phyloP scores from a whole-genome alignment of 2,797 vertebrate genomes.

The Dendrocincla tyrannina region DNA sequence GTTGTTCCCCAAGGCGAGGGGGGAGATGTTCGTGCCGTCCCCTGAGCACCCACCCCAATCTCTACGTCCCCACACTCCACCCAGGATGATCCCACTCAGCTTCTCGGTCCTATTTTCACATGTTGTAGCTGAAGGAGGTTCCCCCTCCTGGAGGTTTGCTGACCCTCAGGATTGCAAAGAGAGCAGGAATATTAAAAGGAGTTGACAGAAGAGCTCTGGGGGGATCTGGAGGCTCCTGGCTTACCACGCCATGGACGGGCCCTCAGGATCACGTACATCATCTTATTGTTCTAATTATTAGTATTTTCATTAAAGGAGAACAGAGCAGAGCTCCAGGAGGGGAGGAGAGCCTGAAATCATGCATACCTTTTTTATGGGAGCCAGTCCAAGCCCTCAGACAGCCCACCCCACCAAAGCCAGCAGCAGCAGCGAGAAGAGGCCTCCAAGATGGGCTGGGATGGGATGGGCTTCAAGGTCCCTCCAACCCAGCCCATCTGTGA shows the following conservation, averaged over 20 bases:
- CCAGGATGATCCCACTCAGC: neutral
- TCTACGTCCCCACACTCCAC: neutral
- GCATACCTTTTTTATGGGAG: constrained; percentile 27
- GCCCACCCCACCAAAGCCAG: neutral
- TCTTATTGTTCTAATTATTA: constrained; percentile 34
- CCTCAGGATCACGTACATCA: neutral
- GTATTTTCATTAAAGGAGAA: neutral
- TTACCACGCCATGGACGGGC: neutral
- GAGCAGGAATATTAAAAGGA: constrained; percentile 43
- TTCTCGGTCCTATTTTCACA: neutral
- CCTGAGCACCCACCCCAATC: neutral
- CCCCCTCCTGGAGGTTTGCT: neutral
- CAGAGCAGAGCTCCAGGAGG: constrained; percentile 8
- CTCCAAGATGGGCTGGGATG: neutral
- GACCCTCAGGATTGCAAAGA: neutral
- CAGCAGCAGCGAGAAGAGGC: neutral
- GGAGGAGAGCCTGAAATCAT: constrained; percentile 28
- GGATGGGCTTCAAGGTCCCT: neutral
- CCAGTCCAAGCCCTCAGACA: neutral
- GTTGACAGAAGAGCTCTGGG: constrained; percentile 52
- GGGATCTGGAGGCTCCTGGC: neutral
- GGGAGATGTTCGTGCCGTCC: neutral
- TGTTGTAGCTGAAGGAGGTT: neutral
- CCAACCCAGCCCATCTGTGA: neutral
- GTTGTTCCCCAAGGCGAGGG: neutral